These are phyloP conservation scores for Dolomedes plantarius DNA, from an alignment of 2,888 invertebrate species.

Conservation along the genomic window DNA sequence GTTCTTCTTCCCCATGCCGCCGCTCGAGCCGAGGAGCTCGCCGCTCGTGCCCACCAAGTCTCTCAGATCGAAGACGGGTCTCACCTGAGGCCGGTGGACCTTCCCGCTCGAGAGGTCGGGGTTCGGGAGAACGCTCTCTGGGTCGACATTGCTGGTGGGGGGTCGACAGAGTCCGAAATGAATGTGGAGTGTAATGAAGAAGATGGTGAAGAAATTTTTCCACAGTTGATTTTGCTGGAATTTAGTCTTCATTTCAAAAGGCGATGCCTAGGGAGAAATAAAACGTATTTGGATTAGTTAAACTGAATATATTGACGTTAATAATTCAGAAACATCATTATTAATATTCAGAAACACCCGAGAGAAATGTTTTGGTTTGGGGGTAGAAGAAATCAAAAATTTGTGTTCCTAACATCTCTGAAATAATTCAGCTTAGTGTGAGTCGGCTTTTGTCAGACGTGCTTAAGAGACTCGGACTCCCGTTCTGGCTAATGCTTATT, in stretches of 20 bases:
- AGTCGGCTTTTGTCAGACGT: too few species aligned
- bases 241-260: constrained; percentile 53
- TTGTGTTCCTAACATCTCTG: too few species aligned
- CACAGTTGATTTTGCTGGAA: constrained; percentile 20
- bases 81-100: background rate
- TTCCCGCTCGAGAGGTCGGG: background rate
- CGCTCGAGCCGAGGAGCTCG: background rate
- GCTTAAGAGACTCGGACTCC: too few species aligned
- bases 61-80: background rate
- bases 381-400: too few species aligned
- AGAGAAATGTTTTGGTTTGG: too few species aligned
- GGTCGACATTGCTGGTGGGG: background rate
- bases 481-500: too few species aligned
- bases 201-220: constrained; percentile 7
- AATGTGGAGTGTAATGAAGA: constrained; percentile 24
- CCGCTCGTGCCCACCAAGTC: background rate
- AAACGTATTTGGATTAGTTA: too few species aligned
- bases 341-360: too few species aligned
- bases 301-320: too few species aligned
- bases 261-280: too few species aligned
- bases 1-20: background rate
- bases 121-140: background rate
- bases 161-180: constrained; percentile 28
- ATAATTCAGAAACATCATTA: too few species aligned
- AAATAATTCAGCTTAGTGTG: too few species aligned